A percentile compares a stretch with the other conserved stretches of the same genome.
Evolutionary conservation across 1,140 invertebrate species (phyloP).

Genomic region (Papilio dardanus): DNA sequence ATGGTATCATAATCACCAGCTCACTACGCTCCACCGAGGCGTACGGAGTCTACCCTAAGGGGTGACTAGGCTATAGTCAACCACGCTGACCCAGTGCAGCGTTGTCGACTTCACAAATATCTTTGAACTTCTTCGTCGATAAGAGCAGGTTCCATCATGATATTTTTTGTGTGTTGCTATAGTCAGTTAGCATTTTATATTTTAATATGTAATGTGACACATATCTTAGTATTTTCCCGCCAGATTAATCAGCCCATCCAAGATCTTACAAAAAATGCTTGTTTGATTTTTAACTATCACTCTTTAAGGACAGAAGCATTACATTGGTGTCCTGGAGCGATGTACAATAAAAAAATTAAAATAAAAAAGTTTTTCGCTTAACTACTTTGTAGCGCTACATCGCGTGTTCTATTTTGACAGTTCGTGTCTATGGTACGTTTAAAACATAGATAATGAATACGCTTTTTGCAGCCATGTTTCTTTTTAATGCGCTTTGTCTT

Average conservation of each 20-base stretch:
- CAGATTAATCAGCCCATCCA: not conserved
- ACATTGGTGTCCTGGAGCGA: not conserved
- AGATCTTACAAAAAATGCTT: not conserved
- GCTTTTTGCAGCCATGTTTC: constrained; percentile 22
- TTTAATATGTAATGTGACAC: not conserved
- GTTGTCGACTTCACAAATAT: too few species aligned
- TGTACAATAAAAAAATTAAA: not conserved
- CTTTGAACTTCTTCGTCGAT: too few species aligned
- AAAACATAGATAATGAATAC: constrained; percentile 23
- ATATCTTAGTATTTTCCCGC: not conserved
- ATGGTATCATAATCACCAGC: too few species aligned
- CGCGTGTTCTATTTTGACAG: constrained; percentile 32
- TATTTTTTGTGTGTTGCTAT: not conserved
- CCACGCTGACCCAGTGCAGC: too few species aligned
- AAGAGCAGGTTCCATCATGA: too few species aligned
- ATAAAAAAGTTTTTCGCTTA: not conserved
- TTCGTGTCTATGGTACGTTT: constrained; percentile 30
- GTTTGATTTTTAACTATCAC: constrained; percentile 11
- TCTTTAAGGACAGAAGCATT: not conserved
- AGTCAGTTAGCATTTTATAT: not conserved
- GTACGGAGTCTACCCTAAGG: too few species aligned
- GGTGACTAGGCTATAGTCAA: too few species aligned
- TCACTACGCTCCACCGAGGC: too few species aligned
- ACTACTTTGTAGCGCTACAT: constrained; percentile 7
- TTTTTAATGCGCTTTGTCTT: constrained; percentile 15